Conservation (phyloP, 2,797 vertebrate species). For the Chaunax sp. region DNA sequence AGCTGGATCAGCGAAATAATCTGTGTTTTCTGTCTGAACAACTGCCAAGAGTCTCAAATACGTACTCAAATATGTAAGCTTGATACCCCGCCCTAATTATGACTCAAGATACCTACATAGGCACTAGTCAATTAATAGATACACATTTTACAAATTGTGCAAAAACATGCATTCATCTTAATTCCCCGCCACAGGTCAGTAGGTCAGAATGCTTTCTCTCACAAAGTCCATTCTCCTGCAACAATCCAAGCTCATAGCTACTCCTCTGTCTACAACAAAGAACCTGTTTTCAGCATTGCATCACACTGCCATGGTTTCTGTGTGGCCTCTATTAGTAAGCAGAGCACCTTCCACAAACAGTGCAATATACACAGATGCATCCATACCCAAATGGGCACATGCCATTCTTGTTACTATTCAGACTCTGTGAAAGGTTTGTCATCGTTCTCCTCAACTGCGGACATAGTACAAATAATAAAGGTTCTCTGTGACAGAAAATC, state of each 20-base stretch:
- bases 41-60: too few relatives aligned
- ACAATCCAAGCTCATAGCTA: not conserved
- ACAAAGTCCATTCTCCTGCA: not conserved
- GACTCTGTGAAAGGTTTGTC: slow-evolving; percentile 34
- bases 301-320: slow-evolving; percentile 16
- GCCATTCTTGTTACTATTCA: slow-evolving; percentile 43
- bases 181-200: not conserved
- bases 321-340: slow-evolving; percentile 36
- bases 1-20: slow-evolving; percentile 8
- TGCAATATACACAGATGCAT: slow-evolving; percentile 20
- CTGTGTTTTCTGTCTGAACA: not conserved
- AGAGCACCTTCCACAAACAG: slow-evolving; percentile 35
- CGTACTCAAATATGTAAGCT: not conserved
- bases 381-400: slow-evolving; percentile 11
- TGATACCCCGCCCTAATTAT: not conserved
- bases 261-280: not conserved
- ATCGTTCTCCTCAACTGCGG: slow-evolving; percentile 43
- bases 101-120: not conserved
- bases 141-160: not conserved
- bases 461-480: slow-evolving; percentile 54
- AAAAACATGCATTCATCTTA: not conserved
- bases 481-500: slow-evolving; percentile 61
- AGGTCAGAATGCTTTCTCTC: not conserved
- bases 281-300: slow-evolving; percentile 13
- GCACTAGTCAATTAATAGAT: not conserved